phyloP scores from a whole-genome alignment of 2,113 vertebrate species.

The Cynoglossus semilaevis region DNA sequence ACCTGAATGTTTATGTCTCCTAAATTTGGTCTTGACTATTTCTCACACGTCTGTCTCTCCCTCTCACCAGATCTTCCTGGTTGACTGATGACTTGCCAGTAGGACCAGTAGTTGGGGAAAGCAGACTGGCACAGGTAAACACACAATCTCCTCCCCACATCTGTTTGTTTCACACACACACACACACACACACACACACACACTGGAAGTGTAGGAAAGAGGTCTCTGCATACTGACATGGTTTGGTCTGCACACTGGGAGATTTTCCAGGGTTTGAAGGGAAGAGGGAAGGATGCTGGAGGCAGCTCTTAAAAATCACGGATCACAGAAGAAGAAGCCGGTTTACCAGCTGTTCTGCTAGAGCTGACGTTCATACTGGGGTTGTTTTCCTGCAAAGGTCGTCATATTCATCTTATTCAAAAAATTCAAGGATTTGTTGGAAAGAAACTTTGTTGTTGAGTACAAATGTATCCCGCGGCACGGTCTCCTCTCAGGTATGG shows the following conservation, averaged over 20 bases:
- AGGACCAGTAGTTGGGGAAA: slow-evolving; percentile 39
- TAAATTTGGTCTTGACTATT: neutral
- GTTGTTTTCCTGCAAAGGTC: neutral
- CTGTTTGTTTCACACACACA: neutral
- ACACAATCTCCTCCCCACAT: slow-evolving; percentile 15
- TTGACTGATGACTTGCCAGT: slow-evolving; percentile 53
- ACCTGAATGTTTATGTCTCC: slow-evolving; percentile 20
- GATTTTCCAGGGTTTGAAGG: neutral
- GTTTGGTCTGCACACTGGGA: slow-evolving; percentile 9
- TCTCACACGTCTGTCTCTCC: neutral
- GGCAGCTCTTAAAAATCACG: neutral
- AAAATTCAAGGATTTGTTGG: neutral
- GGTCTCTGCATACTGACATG: slow-evolving; percentile 8
- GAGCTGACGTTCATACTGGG: too few species aligned
- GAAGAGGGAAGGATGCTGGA: neutral
- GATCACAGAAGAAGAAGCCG: neutral
- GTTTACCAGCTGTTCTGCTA: neutral
- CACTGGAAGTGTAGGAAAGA: neutral
- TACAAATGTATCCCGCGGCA: too few species aligned
- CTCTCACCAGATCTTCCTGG: slow-evolving; percentile 39
- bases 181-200: slow-evolving; percentile 3
- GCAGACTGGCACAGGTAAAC: slow-evolving; percentile 61
- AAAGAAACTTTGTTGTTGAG: too few species aligned
- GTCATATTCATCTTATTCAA: slow-evolving; percentile 9
- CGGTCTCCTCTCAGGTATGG: too few species aligned